Percentiles rank a stretch among this genome's conserved stretches.
Conservation (phyloP, 2,797 vertebrate genomes). For the Pantherophis alleghaniensis region DNA sequence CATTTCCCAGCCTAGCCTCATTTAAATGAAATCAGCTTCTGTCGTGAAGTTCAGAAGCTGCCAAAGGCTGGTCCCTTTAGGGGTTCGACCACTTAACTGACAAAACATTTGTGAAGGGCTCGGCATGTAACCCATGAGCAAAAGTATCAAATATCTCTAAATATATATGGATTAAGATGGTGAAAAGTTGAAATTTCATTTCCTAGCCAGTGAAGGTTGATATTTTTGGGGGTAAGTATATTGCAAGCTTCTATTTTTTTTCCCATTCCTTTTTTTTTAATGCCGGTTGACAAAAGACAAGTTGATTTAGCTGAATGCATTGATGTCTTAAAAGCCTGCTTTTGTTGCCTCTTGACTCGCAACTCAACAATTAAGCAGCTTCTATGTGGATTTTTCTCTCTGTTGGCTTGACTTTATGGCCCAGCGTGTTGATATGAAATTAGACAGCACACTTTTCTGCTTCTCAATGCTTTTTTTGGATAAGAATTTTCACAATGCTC, state of each 20-base stretch:
- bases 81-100: slow-evolving; percentile 60
- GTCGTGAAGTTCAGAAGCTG: slow-evolving; percentile 46
- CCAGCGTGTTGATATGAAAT: slow-evolving; percentile 69
- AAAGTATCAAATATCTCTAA: slow-evolving; percentile 71
- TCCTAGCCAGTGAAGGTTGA: slow-evolving; percentile 68
- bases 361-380: slow-evolving; percentile 72
- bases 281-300: slow-evolving; percentile 72
- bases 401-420: slow-evolving; percentile 70
- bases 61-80: slow-evolving; percentile 61
- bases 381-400: slow-evolving; percentile 61
- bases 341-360: slow-evolving; percentile 74
- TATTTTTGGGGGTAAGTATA: slow-evolving; percentile 71
- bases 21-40: background rate
- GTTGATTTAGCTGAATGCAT: slow-evolving; percentile 72
- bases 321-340: slow-evolving; percentile 78
- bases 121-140: slow-evolving; percentile 70
- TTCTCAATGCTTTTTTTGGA: slow-evolving; percentile 69
- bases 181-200: slow-evolving; percentile 75
- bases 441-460: slow-evolving; percentile 71
- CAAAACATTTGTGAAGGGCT: slow-evolving; percentile 60
- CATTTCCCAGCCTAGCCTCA: fast-evolving
- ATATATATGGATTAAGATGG: slow-evolving; percentile 71
- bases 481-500: slow-evolving; percentile 71
- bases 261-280: background rate
- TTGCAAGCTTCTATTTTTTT: slow-evolving; percentile 36